Conservation (phyloP, 2,797 vertebrate species). For the Lepilemur septentrionalis region DNA sequence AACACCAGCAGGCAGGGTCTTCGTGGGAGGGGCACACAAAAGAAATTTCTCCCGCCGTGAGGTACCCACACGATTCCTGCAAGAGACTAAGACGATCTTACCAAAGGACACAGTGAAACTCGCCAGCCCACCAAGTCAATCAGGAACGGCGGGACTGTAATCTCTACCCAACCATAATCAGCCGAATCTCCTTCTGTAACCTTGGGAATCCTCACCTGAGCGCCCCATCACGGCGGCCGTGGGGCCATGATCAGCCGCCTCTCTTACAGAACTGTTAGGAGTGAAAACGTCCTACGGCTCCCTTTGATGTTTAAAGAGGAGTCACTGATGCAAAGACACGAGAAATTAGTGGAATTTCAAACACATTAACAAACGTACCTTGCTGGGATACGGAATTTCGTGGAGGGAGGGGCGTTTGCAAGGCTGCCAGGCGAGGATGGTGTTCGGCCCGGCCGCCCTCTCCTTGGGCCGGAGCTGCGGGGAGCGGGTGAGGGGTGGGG, state of each 20-base stretch:
- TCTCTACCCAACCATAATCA: conserved; percentile 61
- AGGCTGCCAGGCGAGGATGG: conserved; percentile 53
- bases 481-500: fast-evolving
- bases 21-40: background rate
- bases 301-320: conserved; percentile 73
- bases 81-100: background rate
- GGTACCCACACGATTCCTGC: fast-evolving
- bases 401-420: conserved; percentile 50
- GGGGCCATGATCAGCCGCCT: conserved; percentile 50
- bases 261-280: conserved; percentile 52
- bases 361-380: conserved; percentile 70
- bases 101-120: background rate
- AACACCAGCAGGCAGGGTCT: fast-evolving
- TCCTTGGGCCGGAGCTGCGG: background rate
- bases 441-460: background rate
- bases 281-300: conserved; percentile 60
- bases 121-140: background rate
- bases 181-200: conserved; percentile 65
- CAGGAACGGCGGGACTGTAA: conserved; percentile 3
- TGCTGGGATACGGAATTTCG: conserved; percentile 52
- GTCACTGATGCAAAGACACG: conserved; percentile 71
- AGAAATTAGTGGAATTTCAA: conserved; percentile 82
- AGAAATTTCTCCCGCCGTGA: background rate
- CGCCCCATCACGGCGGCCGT: conserved; percentile 50
- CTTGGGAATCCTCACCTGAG: conserved; percentile 4